A percentile compares a stretch with the other conserved stretches of the same genome.
Evolutionary conservation across 2,797 vertebrate genomes (phyloP).

Genomic region (Alosa sapidissima): DNA sequence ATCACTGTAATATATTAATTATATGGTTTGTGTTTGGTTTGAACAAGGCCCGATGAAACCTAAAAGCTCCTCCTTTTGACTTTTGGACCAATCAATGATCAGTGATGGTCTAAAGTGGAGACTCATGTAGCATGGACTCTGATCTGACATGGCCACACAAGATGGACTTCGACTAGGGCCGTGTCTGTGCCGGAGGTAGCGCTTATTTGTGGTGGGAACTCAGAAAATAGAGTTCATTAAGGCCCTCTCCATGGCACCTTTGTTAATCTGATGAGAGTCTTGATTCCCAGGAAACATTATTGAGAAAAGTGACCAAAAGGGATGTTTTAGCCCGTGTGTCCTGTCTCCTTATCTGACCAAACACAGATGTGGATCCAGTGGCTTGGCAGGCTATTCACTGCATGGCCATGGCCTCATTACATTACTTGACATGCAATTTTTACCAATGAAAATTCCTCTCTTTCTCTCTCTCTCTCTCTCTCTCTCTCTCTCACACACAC

Average conservation of each 20-base stretch:
- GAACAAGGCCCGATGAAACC: too few species aligned
- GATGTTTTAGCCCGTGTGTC: neutral
- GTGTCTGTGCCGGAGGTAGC: neutral
- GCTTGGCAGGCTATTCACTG: neutral
- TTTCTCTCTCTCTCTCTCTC: too few species aligned
- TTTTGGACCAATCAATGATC: neutral
- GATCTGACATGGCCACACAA: neutral
- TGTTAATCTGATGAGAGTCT: neutral
- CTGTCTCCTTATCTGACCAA: neutral
- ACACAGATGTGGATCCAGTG: neutral
- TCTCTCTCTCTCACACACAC: neutral
- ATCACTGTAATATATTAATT: too few species aligned
- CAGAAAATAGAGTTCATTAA: conserved; percentile 3
- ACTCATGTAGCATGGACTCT: neutral
- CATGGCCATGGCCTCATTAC: neutral
- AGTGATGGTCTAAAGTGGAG: neutral
- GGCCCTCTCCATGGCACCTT: neutral
- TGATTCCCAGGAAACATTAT: neutral
- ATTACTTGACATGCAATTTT: neutral
- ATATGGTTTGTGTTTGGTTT: too few species aligned
- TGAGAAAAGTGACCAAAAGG: neutral
- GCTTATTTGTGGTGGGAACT: neutral
- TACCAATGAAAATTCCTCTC: neutral
- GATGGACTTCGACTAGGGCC: neutral
- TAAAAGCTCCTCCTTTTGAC: neutral